Conservation (phyloP, 2,113 vertebrate genomes). For the Apteryx mantelli region DNA sequence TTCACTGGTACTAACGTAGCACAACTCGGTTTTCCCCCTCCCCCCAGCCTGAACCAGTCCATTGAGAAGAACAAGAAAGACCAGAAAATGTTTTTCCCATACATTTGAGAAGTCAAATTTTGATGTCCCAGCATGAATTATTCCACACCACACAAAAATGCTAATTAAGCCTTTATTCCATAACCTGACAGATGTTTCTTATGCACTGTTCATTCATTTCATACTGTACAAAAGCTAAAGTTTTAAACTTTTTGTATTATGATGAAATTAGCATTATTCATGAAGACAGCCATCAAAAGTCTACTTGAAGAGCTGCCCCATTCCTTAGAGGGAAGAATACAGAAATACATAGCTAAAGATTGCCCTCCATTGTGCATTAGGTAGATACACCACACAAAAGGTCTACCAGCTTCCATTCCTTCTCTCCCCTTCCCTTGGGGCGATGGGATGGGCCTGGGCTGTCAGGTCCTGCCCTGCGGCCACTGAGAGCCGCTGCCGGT, state of each 20-base stretch:
- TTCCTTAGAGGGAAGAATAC: conserved; percentile 1
- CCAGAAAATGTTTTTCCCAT: conserved; percentile 41
- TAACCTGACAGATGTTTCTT: conserved; percentile 72
- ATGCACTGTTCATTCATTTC: conserved; percentile 56
- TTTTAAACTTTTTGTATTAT: conserved; percentile 57
- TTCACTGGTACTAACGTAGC: neutral
- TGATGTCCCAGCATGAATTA: conserved; percentile 69
- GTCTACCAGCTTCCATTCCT: neutral
- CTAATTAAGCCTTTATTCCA: conserved; percentile 69
- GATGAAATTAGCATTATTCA: conserved; percentile 59
- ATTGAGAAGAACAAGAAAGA: conserved; percentile 36
- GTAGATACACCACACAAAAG: neutral
- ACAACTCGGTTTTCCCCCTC: neutral
- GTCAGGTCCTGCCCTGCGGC: neutral
- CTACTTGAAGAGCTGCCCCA: neutral
- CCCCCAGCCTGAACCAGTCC: neutral
- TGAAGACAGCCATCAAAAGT: conserved; percentile 48
- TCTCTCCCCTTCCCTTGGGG: neutral
- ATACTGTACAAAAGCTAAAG: conserved; percentile 60
- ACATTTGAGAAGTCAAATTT: conserved; percentile 37
- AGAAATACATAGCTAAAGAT: neutral
- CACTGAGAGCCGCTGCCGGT: accelerated
- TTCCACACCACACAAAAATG: conserved; percentile 67
- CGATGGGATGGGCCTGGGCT: neutral
- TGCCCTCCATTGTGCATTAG: neutral